Evolutionary conservation across 2,797 vertebrate genomes (phyloP), one percentile per base, ranked within the genome.

Genomic region (Molossus molossus): DNA sequence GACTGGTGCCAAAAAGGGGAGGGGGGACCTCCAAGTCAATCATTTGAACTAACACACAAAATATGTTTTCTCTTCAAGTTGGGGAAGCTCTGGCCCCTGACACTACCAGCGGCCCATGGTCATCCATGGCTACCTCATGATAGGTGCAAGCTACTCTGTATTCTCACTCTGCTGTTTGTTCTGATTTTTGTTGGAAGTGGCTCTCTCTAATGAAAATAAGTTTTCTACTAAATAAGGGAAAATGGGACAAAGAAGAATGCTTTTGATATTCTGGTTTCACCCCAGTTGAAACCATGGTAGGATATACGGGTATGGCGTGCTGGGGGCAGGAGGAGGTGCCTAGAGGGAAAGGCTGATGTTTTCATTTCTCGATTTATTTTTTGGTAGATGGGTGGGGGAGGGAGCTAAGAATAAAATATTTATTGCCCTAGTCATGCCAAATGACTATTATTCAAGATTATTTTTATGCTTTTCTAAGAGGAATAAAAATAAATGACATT

Each of bases 351-450:
- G 37, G 17, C 21, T 29, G 50, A 18, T 29, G 69, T 25, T 86
- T 96, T 89, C 75, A 21, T 69, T 90, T 94, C 53, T 92, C 79
- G 33, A 33, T 87, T 80, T 79, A 9, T 69, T 82, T 92, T 94
- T 48, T 67, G 64, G 50, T 40, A 20, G 84, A 29, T 65, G 27
- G 82, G 45, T 69, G 9, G n/a, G 21, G 17, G 11, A 9, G 12
- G 50, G n/a, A n/a, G 25, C 37, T 64, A 69, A 84, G 58, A 77
- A 79, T 45, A 85, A 87, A 82, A 90, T 27, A 3, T 94, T 84
- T 90, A 85, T 94, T 96, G 79, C 75, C 89, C 82, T 89, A 65
- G 67, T 86, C 83, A 87, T 97, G 94, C 91, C 91, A 60, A 92
- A 84, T 76, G 17, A 86, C 73, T 93, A 77, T 33, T 90, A 80